Base-by-base conservation (phyloP, 2,797 vertebrate species). In the Lutjanus campechanus region DNA sequence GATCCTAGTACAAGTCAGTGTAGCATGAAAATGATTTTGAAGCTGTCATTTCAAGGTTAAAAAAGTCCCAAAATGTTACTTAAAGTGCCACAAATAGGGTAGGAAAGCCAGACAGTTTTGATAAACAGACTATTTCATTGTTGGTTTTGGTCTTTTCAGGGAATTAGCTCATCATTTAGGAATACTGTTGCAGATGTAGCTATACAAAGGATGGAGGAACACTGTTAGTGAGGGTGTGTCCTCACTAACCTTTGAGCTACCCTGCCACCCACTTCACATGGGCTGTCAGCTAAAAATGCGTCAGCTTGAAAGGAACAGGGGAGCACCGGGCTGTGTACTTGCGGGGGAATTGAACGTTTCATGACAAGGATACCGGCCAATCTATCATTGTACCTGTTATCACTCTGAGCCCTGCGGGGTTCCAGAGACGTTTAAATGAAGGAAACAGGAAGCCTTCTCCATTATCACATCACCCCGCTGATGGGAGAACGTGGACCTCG, bases 401-500 rank as follows among this genome's bases (percentile, higher is more conserved):
- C 85, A 77, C 56, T 74, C 40, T 1, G 63, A 76, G 58, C 67
- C 73, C 70, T 70, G 20, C 25, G 61, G 54, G 67, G 59, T 50
- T 83, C 46, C 51, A 43, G 69, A 53, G 62, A 55, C 55, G 65
- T 85, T 72, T 79, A 80, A 85, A 65, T 60, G 79, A 81, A 77
- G 63, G 81, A 76, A 82, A 72, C 81, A 76, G 74, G 66, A 85
- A 74, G 43, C 60, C 43, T 65, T 49, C 36, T 81, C 73, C 29
- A 58, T 84, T 92, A 92, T 93, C 89, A 22, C 53, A 19, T 81
- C 82, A 85, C 76, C 78, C 77, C 60, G 11, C 40, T 73, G 71
- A 77, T 46, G 64, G 25, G 40, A 73, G 81, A 49, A 64, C 59
- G 72, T 4, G 15, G 36, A 51, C 88, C 82, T 80, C 64, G 46